These are phyloP conservation scores for Drosophila meridiana DNA, from an alignment of 2,888 invertebrate species.

Conservation along the genomic window DNA sequence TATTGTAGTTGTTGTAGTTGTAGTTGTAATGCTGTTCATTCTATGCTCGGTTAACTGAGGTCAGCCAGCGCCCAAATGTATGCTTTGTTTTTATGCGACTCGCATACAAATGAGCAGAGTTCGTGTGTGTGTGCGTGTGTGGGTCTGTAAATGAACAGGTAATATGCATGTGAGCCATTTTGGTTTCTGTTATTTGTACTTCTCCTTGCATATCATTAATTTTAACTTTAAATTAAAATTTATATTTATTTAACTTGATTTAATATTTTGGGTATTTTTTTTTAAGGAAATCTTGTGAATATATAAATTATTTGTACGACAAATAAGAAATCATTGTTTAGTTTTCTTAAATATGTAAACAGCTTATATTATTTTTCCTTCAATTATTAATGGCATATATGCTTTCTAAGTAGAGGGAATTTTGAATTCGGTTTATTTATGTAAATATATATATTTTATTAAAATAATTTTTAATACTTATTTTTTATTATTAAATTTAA, in stretches of 20 bases:
- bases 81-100: slow-evolving; percentile 22
- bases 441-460: no score
- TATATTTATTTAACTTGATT: not conserved
- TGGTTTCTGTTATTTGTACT: not conserved
- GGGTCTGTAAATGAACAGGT: not conserved
- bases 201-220: not conserved
- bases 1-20: not conserved
- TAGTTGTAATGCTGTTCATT: slow-evolving; percentile 5
- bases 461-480: no score
- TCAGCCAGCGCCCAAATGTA: slow-evolving; percentile 17
- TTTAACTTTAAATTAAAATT: not conserved
- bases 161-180: not conserved
- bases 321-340: no score
- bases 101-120: slow-evolving; percentile 60
- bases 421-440: no score
- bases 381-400: no score
- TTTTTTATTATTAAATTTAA: no score
- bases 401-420: no score
- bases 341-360: no score
- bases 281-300: not conserved
- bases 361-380: no score
- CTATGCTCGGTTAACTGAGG: slow-evolving; percentile 16
- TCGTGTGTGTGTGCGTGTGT: not conserved
- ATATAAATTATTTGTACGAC: not conserved
- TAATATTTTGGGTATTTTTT: not conserved